Base-by-base conservation (phyloP, 2,888 invertebrate species). In the Calliopum simillimum region DNA sequence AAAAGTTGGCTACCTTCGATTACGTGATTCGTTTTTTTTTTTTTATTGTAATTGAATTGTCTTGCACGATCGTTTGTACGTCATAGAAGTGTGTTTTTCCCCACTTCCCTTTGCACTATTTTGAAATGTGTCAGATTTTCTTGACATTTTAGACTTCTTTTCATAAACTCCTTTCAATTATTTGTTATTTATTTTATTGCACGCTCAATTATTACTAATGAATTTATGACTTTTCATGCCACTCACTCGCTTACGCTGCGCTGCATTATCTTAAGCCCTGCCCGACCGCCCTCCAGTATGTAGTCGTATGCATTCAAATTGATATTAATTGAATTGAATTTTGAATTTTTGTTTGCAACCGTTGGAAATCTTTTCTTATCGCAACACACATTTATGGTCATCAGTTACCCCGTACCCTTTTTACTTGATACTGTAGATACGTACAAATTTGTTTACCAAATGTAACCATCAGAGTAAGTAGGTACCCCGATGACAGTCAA, bases 231-330 rank as follows among this genome's bases (percentile, higher is more conserved):
- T 62, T 21, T 21, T 23, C 49, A 13, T 44, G 66, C 33, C 33
- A 33, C 33, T 33, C 25, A 25, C 25, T 43, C 67, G 53, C 23
- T 56, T 51, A 14, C 16, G 12, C 49, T 13, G 49, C 16, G 56
- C 68, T 68, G 66, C 76, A 77, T 75, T 78, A 78, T 75, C 78
- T 77, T 80, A 77, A 77, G 75, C 76, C 76, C 74, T 75, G 75
- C 76, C 74, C 75, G 79, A 74, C 72, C 23, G 25, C 47, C 62
- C 19, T 62, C 12, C 33, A 33, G 5, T 33, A 33, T 19, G 58
- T 65, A 75, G 73, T 78, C 77, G n/a, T 23, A 41, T 19, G 58
- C 68, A 75, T 74, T 78, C 77, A 76, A 81, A 80, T 81, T 80
- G 79, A 70, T 76, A 74, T 76, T 70, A 74, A 76, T 76, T 76